Evolutionary conservation across 2,888 invertebrate species (phyloP), one percentile per base, ranked within the genome.

Genomic region (Onchidella celtica): DNA sequence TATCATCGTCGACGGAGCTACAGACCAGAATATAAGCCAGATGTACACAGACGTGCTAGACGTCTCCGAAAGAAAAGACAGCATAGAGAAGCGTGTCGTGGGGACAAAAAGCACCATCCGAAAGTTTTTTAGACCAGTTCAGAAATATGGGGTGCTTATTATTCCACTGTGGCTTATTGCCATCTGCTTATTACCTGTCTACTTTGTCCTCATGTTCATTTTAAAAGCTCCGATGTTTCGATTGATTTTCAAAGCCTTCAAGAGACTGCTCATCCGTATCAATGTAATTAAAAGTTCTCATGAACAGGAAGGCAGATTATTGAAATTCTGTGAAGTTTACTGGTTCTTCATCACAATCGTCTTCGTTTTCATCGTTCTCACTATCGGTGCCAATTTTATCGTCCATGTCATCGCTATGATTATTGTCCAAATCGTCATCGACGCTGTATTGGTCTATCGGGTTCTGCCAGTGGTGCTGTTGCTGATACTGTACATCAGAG

Each of bases 401-500:
- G 65, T 84, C 11, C 81, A 84, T 34, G 78, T 76, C 65, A 27
- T 79, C 1, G 57, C 75, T 36, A 59, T 84, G 36, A n/a, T 70
- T 6, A 74, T 84, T 27, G 76, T 84, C 21, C 75, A 80, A 34
- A 59, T 81, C 24, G 21, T 83, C 38, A 61, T 81, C 17, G 76
- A 84, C 68, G 65, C 80, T 24, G 14, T 70, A 17, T 65, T 83
- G 9, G 68, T 81, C 6, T 83, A 83, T 70, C 73, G 69, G 55
- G 63, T 84, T 34, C 69, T 84, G 34, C 81, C 84, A 11, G 59
- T 73, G 40, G 34, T 81, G 47, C 17, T 83, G 3, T 66, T 84
- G 24, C 61, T 84, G 17, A 17, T 79, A 3, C 47, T 84, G 57
- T 84, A 84, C 76, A 63, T 84, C 59, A 38, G 83, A n/a, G 84